These are phyloP conservation scores for Eulemur rubriventer DNA, from an alignment of 2,797 vertebrate species.

Conservation along the genomic window DNA sequence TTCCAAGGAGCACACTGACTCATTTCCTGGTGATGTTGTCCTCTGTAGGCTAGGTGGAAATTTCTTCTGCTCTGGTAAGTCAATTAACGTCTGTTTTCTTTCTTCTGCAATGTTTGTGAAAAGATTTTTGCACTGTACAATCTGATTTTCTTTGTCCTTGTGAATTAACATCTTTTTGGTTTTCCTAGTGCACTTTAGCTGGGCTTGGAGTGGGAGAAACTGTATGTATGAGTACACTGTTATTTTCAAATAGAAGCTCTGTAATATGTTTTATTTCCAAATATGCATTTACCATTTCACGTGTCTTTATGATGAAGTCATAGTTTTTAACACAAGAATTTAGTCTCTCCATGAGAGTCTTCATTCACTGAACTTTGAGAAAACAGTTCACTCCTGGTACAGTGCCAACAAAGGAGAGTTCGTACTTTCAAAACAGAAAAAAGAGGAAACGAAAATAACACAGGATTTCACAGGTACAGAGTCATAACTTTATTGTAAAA, in stretches of 20 bases:
- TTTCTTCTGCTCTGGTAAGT: not conserved
- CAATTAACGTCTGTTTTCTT: not conserved
- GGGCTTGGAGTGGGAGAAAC: not conserved
- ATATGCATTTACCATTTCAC: not conserved
- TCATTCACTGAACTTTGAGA: not conserved
- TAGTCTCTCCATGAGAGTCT: not conserved
- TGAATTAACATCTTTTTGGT: not conserved
- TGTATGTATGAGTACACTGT: not conserved
- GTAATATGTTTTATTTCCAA: conserved; percentile 10
- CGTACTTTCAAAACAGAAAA: not conserved
- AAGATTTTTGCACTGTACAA: not conserved
- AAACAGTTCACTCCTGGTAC: not conserved
- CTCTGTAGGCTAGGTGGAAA: not conserved
- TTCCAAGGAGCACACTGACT: not conserved
- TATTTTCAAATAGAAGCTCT: not conserved
- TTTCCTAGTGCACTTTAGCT: not conserved
- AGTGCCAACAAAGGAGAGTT: not conserved
- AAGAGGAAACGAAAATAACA: not conserved
- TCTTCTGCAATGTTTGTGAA: not conserved
- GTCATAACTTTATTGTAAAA: conserved; percentile 16
- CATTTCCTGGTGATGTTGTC: not conserved
- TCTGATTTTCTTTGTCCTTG: not conserved
- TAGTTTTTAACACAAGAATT: not conserved
- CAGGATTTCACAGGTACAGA: not conserved
- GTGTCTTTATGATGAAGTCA: not conserved